A percentile compares a stretch with the other conserved stretches of the same genome.
Evolutionary conservation across 2,113 vertebrate genomes (phyloP).

Genomic region (Pygoscelis adeliae): DNA sequence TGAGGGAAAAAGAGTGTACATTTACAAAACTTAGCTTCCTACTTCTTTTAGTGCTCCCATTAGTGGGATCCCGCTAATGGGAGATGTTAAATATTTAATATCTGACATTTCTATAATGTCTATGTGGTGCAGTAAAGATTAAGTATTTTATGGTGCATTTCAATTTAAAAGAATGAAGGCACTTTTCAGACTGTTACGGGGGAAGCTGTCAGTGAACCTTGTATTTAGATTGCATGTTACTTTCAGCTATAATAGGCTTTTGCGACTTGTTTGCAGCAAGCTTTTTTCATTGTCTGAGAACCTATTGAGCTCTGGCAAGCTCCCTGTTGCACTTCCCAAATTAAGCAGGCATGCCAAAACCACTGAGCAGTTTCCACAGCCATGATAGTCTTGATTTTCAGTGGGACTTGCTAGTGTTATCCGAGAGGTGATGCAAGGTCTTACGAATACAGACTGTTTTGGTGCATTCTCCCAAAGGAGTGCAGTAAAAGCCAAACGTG

Average conservation of each 20-base stretch:
- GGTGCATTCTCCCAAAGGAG: background rate
- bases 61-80: conserved; percentile 27
- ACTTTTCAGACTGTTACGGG: background rate
- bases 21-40: background rate
- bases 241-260: background rate
- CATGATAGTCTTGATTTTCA: background rate
- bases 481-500: background rate
- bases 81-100: conserved; percentile 56
- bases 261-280: background rate
- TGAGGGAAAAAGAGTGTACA: background rate
- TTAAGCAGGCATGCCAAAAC: background rate
- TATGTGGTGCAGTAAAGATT: background rate
- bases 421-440: background rate
- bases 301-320: background rate
- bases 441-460: background rate
- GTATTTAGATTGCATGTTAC: background rate
- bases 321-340: background rate
- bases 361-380: background rate
- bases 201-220: background rate
- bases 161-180: background rate
- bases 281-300: background rate
- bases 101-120: conserved; percentile 31
- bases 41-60: background rate
- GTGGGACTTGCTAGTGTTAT: background rate
- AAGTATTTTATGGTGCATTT: conserved; percentile 11